Evolutionary conservation across 2,888 invertebrate genomes (phyloP), one percentile per base, ranked within the genome.

Genomic region (Sinhomidia bicolor): DNA sequence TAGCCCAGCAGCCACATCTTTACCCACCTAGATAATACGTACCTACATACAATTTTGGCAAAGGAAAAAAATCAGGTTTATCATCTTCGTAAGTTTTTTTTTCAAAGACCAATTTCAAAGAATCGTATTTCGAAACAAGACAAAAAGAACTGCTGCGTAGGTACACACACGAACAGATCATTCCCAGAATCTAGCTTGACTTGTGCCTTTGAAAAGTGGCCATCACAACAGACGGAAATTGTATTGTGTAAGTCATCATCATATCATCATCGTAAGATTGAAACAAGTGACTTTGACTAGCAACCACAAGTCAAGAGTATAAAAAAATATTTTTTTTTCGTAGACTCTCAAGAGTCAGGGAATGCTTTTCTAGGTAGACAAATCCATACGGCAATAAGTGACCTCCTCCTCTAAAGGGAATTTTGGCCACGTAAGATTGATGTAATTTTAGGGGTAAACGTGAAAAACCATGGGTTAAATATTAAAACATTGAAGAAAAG

Each of bases 1-100:
- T 23, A 41, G 74, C 36, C 26, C 36, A 9, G 65, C 36, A 68
- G 65, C 65, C 44, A 44, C 54, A 54, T 32, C 29, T 74, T 74
- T 47, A 78, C 32, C 29, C 0, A 14, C 32, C 20, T 17, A 54
- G n/a, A 29, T 32, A 32, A 54, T 32, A 29, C n/a, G n/a, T 44
- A 71, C 23, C 44, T 71, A 44, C 71, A 71, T 23, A 23, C 14
- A 6, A 60, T 84, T 84, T 76, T 74, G 76, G 60, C 44, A 29
- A 71, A 41, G 44, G 76, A 76, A 82, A 82, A 82, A 84, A 83
- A 57, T 74, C 84, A 84, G 84, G 84, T 84, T 84, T 84, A 20
- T 36, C 71, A 23, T 71, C 71, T 41, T 71, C n/a, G 57, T 68
- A 57, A 20, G 41, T 2, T 60, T 76, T 54, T 60, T 76, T 54